phyloP scores from a whole-genome alignment of 2,888 invertebrate species.

The Mesorhabditis spiculigera region DNA sequence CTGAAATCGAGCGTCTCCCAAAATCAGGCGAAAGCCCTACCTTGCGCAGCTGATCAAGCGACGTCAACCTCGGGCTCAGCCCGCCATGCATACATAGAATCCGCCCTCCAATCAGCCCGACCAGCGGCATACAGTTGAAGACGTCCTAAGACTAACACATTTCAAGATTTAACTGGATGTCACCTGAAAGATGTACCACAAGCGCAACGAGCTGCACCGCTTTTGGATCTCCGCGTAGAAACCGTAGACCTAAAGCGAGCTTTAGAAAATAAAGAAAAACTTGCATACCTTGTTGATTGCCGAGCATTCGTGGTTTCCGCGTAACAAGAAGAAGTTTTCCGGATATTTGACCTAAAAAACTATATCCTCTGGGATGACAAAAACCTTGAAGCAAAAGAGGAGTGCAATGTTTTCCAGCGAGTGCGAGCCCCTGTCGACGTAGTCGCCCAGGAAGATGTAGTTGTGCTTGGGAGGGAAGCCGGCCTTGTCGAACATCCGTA shows the following conservation, averaged over 20 bases:
- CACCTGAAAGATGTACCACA: neutral
- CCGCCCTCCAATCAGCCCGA: neutral
- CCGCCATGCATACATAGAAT: slow-evolving; percentile 2
- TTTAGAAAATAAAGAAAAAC: neutral
- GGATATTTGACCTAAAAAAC: neutral
- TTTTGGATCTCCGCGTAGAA: neutral
- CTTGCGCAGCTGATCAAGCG: neutral
- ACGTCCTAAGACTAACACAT: neutral
- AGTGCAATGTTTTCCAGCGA: neutral
- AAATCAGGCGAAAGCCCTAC: neutral
- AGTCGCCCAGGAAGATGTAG: neutral
- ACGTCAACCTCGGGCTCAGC: neutral
- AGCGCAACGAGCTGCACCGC: neutral
- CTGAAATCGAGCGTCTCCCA: neutral
- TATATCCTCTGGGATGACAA: neutral
- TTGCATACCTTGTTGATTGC: neutral
- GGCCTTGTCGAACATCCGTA: neutral
- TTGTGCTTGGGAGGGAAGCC: slow-evolving; percentile 1
- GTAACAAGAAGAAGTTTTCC: slow-evolving; percentile 3
- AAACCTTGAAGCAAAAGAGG: neutral
- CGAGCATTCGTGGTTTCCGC: slow-evolving; percentile 5
- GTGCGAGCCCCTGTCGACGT: neutral
- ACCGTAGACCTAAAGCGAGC: neutral
- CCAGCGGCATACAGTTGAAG: neutral
- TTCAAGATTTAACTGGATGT: neutral